Conservation (phyloP, 2,888 invertebrate genomes). For the Eilema caniola region DNA sequence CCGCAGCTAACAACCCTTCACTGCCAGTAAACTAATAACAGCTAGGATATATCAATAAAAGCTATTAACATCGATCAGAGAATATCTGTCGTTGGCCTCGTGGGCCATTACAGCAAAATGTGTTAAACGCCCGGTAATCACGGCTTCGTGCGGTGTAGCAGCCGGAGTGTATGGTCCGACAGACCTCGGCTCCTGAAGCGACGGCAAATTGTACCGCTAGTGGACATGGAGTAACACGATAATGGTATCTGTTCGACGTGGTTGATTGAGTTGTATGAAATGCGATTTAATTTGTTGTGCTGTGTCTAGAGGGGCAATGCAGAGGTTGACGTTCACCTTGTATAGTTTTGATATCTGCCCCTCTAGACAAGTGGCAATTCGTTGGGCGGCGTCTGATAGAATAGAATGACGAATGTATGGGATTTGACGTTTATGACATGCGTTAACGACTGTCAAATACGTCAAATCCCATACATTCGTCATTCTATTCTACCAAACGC, state of each 20-base stretch:
- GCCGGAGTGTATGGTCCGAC: conserved; percentile 17
- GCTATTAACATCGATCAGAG: conserved; percentile 82
- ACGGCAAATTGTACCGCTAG: conserved; percentile 34
- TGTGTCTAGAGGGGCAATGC: neutral
- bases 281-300: conserved; percentile 29
- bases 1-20: conserved; percentile 64
- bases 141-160: conserved; percentile 41
- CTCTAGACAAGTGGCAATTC: no score
- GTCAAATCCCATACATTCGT: no score
- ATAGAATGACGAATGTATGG: no score
- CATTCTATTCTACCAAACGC: no score
- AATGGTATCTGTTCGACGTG: conserved; percentile 41
- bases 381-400: no score
- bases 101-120: conserved; percentile 76
- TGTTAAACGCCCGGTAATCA: conserved; percentile 79
- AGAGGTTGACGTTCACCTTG: neutral
- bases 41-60: conserved; percentile 84
- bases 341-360: neutral
- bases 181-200: conserved; percentile 43
- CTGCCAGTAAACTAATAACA: conserved; percentile 65
- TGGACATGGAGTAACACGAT: conserved; percentile 39
- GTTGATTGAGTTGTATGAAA: conserved; percentile 24
- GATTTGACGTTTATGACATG: no score
- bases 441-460: no score
- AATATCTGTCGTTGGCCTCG: conserved; percentile 75